Evolutionary conservation across 92 coral and sea anemone species (phyloP).

Genomic region (Blastomussa wellsi): DNA sequence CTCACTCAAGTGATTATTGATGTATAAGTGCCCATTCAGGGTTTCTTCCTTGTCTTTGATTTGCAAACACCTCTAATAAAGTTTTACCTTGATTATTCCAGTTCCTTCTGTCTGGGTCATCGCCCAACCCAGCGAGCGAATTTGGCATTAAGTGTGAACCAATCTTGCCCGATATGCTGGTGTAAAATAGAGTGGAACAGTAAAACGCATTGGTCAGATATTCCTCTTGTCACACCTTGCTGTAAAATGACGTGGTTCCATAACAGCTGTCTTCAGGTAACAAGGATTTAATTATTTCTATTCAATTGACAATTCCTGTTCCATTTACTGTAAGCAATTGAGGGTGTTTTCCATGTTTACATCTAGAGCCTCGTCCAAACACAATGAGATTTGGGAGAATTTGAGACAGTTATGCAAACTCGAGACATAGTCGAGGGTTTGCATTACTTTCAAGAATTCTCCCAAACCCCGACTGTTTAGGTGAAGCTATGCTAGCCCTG

Average conservation of each 20-base stretch:
- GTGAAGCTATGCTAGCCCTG: too few species aligned
- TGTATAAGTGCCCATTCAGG: too few species aligned
- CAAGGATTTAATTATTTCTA: neutral
- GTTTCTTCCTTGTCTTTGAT: neutral
- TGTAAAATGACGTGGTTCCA: conserved; percentile 87
- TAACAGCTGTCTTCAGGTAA: conserved; percentile 82
- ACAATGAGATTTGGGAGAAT: too few species aligned
- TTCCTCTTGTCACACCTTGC: conserved; percentile 74
- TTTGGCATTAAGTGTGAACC: neutral
- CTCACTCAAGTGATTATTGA: too few species aligned
- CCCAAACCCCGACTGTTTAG: too few species aligned
- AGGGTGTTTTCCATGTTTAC: too few species aligned
- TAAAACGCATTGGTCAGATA: conserved; percentile 1
- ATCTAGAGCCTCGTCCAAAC: too few species aligned
- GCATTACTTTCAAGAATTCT: too few species aligned
- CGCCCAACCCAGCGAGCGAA: conserved; percentile 63
- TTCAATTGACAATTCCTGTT: too few species aligned
- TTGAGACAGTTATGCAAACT: too few species aligned
- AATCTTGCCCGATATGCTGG: conserved; percentile 74
- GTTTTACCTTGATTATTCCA: conserved; percentile 22
- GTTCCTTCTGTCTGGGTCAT: conserved; percentile 74
- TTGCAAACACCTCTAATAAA: neutral
- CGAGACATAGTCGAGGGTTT: too few species aligned
- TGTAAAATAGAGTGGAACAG: conserved; percentile 41
- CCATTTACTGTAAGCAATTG: too few species aligned